Evolutionary conservation across 2,888 invertebrate species (phyloP).

Genomic region (Idaea aversata): DNA sequence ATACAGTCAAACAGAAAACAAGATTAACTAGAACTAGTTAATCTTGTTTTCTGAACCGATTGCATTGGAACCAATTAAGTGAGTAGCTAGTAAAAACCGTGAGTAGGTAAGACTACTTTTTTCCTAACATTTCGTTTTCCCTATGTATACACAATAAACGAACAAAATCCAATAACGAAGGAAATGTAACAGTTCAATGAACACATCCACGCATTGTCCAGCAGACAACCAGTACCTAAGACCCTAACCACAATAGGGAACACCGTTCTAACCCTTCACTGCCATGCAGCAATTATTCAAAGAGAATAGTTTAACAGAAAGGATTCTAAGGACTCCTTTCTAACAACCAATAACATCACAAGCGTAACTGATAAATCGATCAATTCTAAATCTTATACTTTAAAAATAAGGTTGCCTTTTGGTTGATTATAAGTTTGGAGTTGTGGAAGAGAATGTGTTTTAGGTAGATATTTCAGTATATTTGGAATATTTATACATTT

Average conservation of each 20-base stretch:
- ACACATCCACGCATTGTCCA: constrained; percentile 19
- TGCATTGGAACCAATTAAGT: no score
- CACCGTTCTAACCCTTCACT: constrained; percentile 76
- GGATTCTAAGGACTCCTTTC: constrained; percentile 66
- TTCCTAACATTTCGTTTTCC: no score
- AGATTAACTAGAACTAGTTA: no score
- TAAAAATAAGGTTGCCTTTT: constrained; percentile 24
- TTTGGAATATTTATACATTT: constrained; percentile 78
- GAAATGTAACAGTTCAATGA: constrained; percentile 4
- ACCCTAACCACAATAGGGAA: constrained; percentile 68
- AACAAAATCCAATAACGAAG: constrained; percentile 14
- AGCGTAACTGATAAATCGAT: constrained; percentile 5
- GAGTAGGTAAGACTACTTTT: no score
- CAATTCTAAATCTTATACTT: constrained; percentile 25
- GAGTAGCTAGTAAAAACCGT: no score
- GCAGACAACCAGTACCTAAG: constrained; percentile 29
- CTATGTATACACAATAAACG: neutral
- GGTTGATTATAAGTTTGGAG: neutral
- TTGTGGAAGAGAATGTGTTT: constrained; percentile 21
- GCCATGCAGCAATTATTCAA: constrained; percentile 81
- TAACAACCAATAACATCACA: constrained; percentile 30
- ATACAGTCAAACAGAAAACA: no score
- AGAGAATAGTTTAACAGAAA: constrained; percentile 81
- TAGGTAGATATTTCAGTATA: constrained; percentile 67
- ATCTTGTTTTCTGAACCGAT: no score